A percentile compares a stretch with the other conserved stretches of the same genome.
Conservation (phyloP, 2,113 vertebrate species). For the Zosterops japonicus region DNA sequence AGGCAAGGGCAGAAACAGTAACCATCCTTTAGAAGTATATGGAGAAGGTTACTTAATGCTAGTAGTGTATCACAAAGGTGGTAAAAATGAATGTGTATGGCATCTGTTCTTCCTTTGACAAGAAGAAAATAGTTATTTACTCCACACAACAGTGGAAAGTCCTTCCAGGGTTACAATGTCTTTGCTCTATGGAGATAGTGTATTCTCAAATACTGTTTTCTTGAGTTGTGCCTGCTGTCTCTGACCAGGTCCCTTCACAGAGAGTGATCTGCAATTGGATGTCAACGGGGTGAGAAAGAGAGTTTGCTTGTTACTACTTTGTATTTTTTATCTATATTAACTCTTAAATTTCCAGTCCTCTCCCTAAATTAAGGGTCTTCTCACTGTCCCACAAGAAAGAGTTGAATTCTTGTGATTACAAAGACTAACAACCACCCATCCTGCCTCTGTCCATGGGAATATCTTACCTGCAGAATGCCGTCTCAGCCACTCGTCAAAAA, state of each 20-base stretch:
- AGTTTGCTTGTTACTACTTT: neutral
- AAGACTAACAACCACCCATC: neutral
- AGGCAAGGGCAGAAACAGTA: neutral
- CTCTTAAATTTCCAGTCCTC: neutral
- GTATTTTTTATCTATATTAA: neutral
- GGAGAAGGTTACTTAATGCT: neutral
- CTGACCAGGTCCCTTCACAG: neutral
- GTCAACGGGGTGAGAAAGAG: neutral
- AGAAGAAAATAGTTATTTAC: neutral
- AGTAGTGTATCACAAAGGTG: neutral
- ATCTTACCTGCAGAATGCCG: conserved; percentile 85
- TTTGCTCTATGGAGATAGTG: neutral
- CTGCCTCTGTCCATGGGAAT: neutral
- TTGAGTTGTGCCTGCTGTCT: neutral
- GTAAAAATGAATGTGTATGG: neutral
- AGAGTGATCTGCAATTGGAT: neutral
- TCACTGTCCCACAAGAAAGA: neutral
- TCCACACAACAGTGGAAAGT: rapidly evolving
- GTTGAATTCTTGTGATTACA: neutral
- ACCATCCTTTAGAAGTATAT: neutral
- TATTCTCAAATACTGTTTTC: neutral
- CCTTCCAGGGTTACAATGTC: neutral
- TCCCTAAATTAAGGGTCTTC: neutral
- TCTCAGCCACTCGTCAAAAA: conserved; percentile 96
- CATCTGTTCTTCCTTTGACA: neutral